Percentiles rank a stretch among this genome's conserved stretches.
Evolutionary conservation across 2,797 vertebrate genomes (phyloP).

Genomic region (Rhynchotus rufescens): DNA sequence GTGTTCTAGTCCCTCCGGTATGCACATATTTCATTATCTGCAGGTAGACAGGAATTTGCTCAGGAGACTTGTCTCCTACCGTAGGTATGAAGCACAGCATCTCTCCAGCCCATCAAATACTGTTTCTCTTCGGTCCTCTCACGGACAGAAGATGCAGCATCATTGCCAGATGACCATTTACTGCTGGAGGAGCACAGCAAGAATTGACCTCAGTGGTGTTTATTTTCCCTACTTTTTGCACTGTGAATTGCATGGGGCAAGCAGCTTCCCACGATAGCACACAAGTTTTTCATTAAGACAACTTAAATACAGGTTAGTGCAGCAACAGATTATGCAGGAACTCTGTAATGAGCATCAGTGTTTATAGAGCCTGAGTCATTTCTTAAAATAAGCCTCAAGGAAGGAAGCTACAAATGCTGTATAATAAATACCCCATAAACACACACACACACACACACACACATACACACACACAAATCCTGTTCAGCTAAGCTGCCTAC

Average conservation of each 20-base stretch:
- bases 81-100: neutral
- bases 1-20: neutral
- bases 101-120: neutral
- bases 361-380: slow-evolving; percentile 28
- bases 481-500: neutral
- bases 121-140: rapidly evolving
- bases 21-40: neutral
- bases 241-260: neutral
- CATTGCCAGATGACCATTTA: neutral
- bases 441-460: neutral
- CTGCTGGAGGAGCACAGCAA: neutral
- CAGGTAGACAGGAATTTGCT: neutral
- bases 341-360: neutral
- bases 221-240: neutral
- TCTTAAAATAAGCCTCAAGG: slow-evolving; percentile 45
- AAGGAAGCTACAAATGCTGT: slow-evolving; percentile 33
- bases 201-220: neutral
- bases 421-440: neutral
- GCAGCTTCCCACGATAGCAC: neutral
- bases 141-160: neutral
- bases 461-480: neutral
- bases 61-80: neutral
- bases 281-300: neutral
- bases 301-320: neutral
- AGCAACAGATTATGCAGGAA: neutral